Percentiles rank a stretch among this genome's conserved stretches.
phyloP scores from a whole-genome alignment of 2,797 vertebrate genomes.

The Harpagifer antarcticus region DNA sequence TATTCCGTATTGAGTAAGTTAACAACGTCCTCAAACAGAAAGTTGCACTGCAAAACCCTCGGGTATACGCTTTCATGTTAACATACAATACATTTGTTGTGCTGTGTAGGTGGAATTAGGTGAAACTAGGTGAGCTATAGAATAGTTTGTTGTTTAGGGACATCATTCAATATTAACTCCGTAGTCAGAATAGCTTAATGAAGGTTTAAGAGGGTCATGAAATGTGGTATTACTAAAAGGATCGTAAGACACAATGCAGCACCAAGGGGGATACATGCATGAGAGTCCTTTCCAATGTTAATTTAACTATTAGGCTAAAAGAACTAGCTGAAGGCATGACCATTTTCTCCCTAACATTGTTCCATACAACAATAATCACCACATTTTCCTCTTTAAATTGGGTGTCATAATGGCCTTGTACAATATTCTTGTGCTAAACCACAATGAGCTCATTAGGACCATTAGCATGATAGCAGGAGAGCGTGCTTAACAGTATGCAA shows the following conservation, averaged over 20 bases:
- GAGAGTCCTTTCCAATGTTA: not conserved
- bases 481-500: constrained; percentile 30
- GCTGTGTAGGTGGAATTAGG: constrained; percentile 33
- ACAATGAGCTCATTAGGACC: constrained; percentile 38
- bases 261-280: not conserved
- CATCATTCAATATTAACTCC: not conserved
- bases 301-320: not conserved
- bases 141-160: not conserved
- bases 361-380: not conserved
- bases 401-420: not conserved
- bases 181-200: not conserved
- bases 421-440: constrained; percentile 13
- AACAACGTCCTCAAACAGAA: constrained; percentile 70
- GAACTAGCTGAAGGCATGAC: not conserved
- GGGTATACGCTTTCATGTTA: constrained; percentile 54
- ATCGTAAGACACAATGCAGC: not conserved
- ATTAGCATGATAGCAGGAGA: constrained; percentile 25
- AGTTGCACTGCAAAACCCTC: constrained; percentile 42
- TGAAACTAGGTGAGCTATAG: too few species aligned
- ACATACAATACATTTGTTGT: constrained; percentile 54
- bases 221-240: not conserved
- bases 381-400: not conserved
- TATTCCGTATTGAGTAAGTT: constrained; percentile 73
- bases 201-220: not conserved
- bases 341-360: not conserved